phyloP scores from a whole-genome alignment of 64 coral and sea anemone genomes.

The Stylophora pistillata region DNA sequence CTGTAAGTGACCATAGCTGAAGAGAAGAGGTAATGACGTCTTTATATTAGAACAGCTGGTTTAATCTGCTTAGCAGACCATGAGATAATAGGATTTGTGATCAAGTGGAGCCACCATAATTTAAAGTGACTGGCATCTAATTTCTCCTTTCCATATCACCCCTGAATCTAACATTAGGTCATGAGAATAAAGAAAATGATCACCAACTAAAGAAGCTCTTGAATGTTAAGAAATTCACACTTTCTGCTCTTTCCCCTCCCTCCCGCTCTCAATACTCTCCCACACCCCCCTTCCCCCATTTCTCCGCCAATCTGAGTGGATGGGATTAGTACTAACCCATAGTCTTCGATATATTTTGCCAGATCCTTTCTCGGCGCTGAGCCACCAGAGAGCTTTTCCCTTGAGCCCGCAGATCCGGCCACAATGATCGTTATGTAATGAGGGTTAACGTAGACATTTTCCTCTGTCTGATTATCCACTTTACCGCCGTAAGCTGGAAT shows the following conservation, averaged over 20 bases:
- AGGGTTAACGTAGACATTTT: constrained; percentile 64
- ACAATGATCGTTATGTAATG: constrained; percentile 73
- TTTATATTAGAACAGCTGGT: background rate
- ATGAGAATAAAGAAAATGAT: no score
- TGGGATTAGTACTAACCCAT: constrained; percentile 55
- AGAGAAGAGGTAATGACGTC: background rate
- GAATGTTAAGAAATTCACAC: no score
- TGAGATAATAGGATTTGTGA: no score
- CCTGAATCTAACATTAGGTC: no score
- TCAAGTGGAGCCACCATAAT: no score
- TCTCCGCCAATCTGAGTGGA: background rate
- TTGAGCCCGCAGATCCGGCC: constrained; percentile 86
- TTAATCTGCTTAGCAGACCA: no score
- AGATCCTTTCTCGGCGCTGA: constrained; percentile 44
- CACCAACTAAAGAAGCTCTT: no score
- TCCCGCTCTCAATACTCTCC: background rate
- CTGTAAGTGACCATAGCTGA: constrained; percentile 82
- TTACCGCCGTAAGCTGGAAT: constrained; percentile 57
- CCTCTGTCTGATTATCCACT: constrained; percentile 27
- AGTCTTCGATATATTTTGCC: constrained; percentile 68
- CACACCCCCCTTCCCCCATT: background rate
- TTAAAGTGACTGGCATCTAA: no score
- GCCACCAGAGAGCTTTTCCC: constrained; percentile 67
- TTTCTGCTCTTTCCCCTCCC: no score
- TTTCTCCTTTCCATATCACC: no score